These are phyloP conservation scores for Drosophila atroscutellata DNA, from an alignment of 2,888 invertebrate species.

Conservation along the genomic window DNA sequence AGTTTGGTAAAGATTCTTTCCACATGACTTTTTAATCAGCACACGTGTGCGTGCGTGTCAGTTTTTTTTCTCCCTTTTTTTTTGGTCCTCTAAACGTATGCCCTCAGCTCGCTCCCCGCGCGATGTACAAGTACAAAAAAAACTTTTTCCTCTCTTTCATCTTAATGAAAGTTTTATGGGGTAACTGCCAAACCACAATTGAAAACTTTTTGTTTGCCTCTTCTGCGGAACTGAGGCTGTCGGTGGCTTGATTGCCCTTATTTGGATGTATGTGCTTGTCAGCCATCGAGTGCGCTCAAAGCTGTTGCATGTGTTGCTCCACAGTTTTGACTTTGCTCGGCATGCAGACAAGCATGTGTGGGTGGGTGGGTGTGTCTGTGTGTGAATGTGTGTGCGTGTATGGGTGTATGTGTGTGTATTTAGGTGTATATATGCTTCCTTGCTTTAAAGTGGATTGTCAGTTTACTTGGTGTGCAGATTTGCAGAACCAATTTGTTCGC, in stretches of 20 bases:
- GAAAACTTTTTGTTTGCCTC: conserved; percentile 62
- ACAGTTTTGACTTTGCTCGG: conserved; percentile 26
- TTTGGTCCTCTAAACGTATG: conserved; percentile 28
- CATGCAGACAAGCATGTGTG: not conserved
- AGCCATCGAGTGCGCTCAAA: conserved; percentile 13
- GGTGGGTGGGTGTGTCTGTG: not conserved
- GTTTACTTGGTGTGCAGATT: conserved; percentile 22
- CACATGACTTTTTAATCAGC: conserved; percentile 68
- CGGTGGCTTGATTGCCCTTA: conserved; percentile 29
- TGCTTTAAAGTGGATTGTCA: conserved; percentile 1
- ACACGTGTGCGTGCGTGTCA: conserved; percentile 33
- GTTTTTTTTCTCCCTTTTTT: not conserved
- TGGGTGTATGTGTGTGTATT: not conserved
- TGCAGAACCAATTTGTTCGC: conserved; percentile 33
- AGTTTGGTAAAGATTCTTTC: conserved; percentile 50
- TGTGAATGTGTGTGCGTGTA: not conserved
- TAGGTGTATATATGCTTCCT: not conserved
- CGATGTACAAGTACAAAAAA: not conserved
- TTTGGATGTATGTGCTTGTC: not conserved
- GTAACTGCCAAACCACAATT: conserved; percentile 67
- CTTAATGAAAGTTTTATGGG: conserved; percentile 66
- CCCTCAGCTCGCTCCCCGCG: conserved; percentile 10
- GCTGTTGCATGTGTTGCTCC: conserved; percentile 49
- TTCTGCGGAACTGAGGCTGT: conserved; percentile 28
- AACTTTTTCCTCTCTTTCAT: conserved; percentile 61